Evolutionary conservation across 2,113 vertebrate species (phyloP).

Genomic region (Physeter macrocephalus): DNA sequence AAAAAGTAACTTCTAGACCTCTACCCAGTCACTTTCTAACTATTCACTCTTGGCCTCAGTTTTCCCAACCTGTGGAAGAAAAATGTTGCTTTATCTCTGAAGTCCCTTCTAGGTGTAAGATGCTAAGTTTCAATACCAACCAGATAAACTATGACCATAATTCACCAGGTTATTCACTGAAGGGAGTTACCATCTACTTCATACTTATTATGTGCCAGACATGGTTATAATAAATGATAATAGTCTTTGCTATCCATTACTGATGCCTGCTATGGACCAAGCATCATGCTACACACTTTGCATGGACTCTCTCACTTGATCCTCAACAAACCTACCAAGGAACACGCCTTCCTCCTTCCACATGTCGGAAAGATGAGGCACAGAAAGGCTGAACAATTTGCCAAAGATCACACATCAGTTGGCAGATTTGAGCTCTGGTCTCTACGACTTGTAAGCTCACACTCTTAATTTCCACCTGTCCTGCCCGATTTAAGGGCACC

Average conservation of each 20-base stretch:
- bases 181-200: neutral
- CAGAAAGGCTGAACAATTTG: too few species aligned
- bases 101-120: neutral
- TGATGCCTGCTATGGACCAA: too few species aligned
- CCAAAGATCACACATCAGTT: too few species aligned
- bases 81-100: neutral
- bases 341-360: neutral
- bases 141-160: neutral
- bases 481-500: accelerated
- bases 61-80: neutral
- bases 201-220: neutral
- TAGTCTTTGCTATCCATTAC: accelerated
- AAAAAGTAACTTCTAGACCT: too few species aligned
- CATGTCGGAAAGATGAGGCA: neutral
- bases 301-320: neutral
- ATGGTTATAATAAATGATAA: neutral
- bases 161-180: neutral
- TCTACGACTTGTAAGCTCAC: too few species aligned
- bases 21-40: too few species aligned
- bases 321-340: too few species aligned
- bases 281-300: too few species aligned
- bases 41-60: neutral
- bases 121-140: neutral
- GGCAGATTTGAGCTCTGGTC: neutral
- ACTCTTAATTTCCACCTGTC: neutral